Base-by-base conservation (phyloP, 2,113 vertebrate species). In the Thalassarche chlororhynchos region DNA sequence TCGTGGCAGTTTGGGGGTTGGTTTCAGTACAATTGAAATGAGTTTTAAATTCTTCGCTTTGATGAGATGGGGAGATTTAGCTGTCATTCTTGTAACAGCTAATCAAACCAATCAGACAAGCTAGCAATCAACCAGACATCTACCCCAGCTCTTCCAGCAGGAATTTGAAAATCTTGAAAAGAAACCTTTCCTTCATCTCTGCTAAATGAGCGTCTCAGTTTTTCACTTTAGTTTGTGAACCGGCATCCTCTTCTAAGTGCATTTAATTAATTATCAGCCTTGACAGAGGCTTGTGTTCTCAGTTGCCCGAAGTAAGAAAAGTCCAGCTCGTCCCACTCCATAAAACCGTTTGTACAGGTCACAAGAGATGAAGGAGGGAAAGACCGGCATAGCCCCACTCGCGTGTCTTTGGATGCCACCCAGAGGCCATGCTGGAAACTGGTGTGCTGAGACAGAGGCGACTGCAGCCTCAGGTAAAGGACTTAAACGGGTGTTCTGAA, bases 51-150 rank as follows among this genome's bases (percentile, higher is more conserved):
- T 87, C 84, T 84, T 96, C 68, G 2, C 86, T 95, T 94, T 29
- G 93, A 52, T 75, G 87, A 94, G 64, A 83, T 90, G 86, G 89
- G 71, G 89, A 97, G 89, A 90, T 96, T 92, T 88, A 93, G 84
- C 95, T 96, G 96, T 96, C 94, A 88, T 78, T 49, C 86, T 57
- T 94, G 91, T 95, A 94, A 89, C 86, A 96, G 93, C 89, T 96
- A 96, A 92, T 96, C 95, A 92, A 94, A 94, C 80, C 0, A 4
- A 96, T 95, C 95, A 97, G 91, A 90, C 94, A 96, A 95, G 86
- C 66, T 88, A 92, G 95, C 94, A 95, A 95, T 95, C 90, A 95
- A 61, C 19, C 66, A 96, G 93, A 95, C 91, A 96, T 76, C 83
- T 88, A 96, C 64, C 84, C 86, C 76, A 87, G 76, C 36, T 92